Conservation (phyloP, 1,140 invertebrate genomes). For the Polypedilum pembai region DNA sequence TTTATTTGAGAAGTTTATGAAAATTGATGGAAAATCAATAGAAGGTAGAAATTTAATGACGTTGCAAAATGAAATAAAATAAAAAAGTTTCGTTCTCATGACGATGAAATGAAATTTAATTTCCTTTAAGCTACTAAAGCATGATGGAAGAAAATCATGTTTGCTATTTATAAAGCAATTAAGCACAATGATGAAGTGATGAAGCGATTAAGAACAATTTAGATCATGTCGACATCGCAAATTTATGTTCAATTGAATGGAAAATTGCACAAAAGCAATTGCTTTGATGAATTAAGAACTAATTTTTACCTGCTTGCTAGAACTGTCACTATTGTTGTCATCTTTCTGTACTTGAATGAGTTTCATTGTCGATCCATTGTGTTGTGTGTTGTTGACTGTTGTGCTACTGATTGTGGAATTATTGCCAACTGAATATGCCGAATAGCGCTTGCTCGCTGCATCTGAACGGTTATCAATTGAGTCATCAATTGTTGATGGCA, state of each 20-base stretch:
- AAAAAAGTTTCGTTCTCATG: background rate
- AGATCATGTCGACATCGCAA: background rate
- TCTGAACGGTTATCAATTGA: background rate
- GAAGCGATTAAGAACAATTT: too few relatives aligned
- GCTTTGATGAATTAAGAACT: background rate
- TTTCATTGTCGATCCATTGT: conserved; percentile 15
- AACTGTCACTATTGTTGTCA: background rate
- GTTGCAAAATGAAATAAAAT: background rate
- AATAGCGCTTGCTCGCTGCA: background rate
- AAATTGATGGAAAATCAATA: background rate
- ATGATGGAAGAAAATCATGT: background rate
- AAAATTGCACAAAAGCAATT: background rate
- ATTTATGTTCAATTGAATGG: background rate
- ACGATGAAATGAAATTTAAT: background rate
- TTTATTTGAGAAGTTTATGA: too few relatives aligned
- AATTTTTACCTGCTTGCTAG: background rate
- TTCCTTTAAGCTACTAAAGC: background rate
- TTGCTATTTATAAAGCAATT: background rate
- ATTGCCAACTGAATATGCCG: conserved; percentile 4
- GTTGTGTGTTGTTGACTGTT: background rate
- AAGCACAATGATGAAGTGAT: background rate
- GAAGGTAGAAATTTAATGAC: background rate
- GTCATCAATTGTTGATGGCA: conserved; percentile 10
- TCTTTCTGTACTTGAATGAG: conserved; percentile 9
- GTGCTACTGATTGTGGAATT: background rate